Base-by-base conservation (phyloP, 2,113 vertebrate species). In the Nothocercus julius region DNA sequence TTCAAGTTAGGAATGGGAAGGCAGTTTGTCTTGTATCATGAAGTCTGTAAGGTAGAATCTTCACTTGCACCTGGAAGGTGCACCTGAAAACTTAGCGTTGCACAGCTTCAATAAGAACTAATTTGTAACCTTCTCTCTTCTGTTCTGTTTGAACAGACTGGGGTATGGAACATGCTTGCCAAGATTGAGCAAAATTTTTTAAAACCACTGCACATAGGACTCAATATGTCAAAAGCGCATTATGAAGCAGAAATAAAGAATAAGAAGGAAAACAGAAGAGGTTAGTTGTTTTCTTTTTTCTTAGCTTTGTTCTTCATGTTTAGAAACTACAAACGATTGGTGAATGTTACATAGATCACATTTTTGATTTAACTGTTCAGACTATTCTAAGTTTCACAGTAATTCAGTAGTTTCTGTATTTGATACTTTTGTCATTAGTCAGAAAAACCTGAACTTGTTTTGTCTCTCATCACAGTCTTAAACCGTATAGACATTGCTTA, bases 151-250 rank as follows among this genome's bases (percentile, higher is more conserved):
- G 17, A 87, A 80, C 83, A 99, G 99, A 98, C 97, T 54, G 97
- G 97, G 68, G 93, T 98, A 89, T 99, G 99, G 99, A 97, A 96
- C 79, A 97, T 98, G 47, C 96, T 99, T 93, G 87, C 96, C 91
- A 98, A 97, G 93, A 98, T 98, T 94, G 97, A 98, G 90, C 97
- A 98, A 10, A 97, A 97, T 67, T 99, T 99, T 95, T 95, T 99
- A 88, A 98, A 98, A 95, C 98, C 98, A 56, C 97, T 99, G 42
- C 98, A 98, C 27, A 98, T 97, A 79, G 98, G 98, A 93, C 98
- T 99, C 87, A 98, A 98, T 96, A 98, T 99, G 97, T 99, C 99
- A 62, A 99, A 98, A 97, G 97, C 97, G 10, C 98, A 99, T 96
- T 99, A 99, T 89, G 97, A 98, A 83, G 97, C 98, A 90, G 98